These are phyloP conservation scores for Nomada goodeniana DNA, from an alignment of 2,888 invertebrate genomes.

Conservation along the genomic window DNA sequence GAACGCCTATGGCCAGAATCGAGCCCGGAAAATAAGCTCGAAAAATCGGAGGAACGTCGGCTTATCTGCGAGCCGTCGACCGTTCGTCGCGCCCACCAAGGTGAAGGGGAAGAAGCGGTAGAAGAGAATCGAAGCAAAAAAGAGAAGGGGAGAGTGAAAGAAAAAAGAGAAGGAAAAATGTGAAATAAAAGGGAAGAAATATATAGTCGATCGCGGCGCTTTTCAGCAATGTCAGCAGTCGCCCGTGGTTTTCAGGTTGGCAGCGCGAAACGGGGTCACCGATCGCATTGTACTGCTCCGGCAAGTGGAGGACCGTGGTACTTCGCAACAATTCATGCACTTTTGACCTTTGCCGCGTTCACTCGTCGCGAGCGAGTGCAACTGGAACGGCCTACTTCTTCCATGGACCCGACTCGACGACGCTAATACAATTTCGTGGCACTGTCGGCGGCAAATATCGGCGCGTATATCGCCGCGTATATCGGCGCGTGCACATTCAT, in stretches of 20 bases:
- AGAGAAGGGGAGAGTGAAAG: background rate
- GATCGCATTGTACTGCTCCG: conserved; percentile 73
- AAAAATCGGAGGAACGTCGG: background rate
- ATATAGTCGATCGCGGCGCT: conserved; percentile 56
- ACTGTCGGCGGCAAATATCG: conserved; percentile 51
- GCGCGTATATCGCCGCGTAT: conserved; percentile 44
- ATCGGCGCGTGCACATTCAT: conserved; percentile 22
- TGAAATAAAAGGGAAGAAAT: conserved; percentile 44
- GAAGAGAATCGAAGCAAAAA: background rate
- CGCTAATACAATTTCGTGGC: conserved; percentile 63
- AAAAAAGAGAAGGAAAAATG: background rate
- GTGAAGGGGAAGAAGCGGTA: background rate
- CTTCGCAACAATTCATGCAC: conserved; percentile 75
- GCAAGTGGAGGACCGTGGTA: conserved; percentile 58
- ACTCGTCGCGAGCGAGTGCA: conserved; percentile 42
- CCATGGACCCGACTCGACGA: conserved; percentile 45
- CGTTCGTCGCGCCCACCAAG: conserved; percentile 28
- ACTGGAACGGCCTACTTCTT: conserved; percentile 61
- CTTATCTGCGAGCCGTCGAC: conserved; percentile 5
- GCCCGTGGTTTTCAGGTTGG: conserved; percentile 64
- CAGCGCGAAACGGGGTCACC: conserved; percentile 70
- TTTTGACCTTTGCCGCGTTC: conserved; percentile 72
- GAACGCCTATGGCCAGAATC: too few relatives aligned
- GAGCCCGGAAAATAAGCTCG: too few relatives aligned
- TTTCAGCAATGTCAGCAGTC: conserved; percentile 56